A percentile compares a stretch with the other conserved stretches of the same genome.
These are phyloP conservation scores for Cyprinodon variegatus DNA, from an alignment of 2,113 vertebrate genomes.

Conservation along the genomic window DNA sequence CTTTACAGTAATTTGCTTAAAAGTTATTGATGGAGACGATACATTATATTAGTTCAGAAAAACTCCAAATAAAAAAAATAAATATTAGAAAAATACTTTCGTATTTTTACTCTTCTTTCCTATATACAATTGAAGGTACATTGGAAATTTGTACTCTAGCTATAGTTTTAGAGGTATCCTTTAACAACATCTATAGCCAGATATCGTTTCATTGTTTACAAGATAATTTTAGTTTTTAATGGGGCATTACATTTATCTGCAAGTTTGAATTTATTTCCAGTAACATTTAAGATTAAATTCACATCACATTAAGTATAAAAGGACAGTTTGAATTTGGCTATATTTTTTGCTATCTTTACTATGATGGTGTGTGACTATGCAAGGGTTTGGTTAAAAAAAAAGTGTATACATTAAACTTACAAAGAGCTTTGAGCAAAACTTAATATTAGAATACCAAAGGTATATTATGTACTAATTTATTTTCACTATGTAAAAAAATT, in stretches of 20 bases:
- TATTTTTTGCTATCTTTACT: background rate
- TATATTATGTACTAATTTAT: background rate
- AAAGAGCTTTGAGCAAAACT: background rate
- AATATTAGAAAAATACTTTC: no score
- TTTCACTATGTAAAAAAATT: background rate
- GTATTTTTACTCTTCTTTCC: no score
- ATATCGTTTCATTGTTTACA: no score
- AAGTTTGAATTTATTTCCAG: background rate
- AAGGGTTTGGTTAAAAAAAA: background rate
- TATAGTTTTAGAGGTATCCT: background rate
- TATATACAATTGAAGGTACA: no score
- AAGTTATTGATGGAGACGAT: no score
- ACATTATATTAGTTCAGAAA: no score
- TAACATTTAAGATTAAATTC: background rate
- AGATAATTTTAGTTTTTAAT: background rate
- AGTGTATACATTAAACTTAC: background rate
- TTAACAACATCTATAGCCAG: background rate
- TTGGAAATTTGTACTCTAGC: no score
- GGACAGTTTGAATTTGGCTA: background rate
- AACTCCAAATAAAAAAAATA: no score
- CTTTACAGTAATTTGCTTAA: no score
- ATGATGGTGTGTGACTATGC: background rate
- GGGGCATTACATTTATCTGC: background rate
- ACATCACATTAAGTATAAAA: background rate
- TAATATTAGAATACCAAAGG: background rate